Conservation (phyloP, 2,888 invertebrate genomes). For the Dugesia japonica region DNA sequence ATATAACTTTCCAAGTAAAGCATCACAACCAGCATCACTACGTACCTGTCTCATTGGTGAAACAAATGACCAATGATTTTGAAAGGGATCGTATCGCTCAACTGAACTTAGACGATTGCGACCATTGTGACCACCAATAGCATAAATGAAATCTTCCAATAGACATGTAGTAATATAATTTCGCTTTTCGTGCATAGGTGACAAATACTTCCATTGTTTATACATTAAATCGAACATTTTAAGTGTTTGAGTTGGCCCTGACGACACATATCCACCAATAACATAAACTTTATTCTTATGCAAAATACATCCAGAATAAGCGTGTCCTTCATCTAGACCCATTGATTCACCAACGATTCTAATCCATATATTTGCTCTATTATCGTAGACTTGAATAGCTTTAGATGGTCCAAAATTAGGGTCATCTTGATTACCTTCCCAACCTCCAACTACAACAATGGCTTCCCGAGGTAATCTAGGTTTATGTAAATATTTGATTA, state of each 20-base stretch:
- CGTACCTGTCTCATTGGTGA: conserved; percentile 28
- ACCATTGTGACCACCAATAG: conserved; percentile 39
- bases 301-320: conserved; percentile 34
- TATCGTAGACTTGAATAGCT: conserved; percentile 49
- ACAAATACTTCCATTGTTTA: conserved; percentile 45
- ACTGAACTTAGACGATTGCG: conserved; percentile 23
- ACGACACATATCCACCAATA: conserved; percentile 27
- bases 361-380: conserved; percentile 61
- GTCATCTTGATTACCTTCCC: conserved; percentile 54
- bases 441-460: conserved; percentile 67
- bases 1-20: conserved; percentile 20
- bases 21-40: conserved; percentile 28
- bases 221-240: conserved; percentile 22
- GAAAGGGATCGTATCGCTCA: conserved; percentile 26
- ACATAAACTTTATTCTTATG: conserved; percentile 23
- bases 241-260: conserved; percentile 24
- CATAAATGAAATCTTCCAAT: conserved; percentile 44
- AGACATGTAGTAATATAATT: conserved; percentile 56
- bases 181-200: conserved; percentile 49
- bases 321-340: conserved; percentile 38
- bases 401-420: conserved; percentile 49
- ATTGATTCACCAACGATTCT: conserved; percentile 54
- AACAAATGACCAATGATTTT: conserved; percentile 31
- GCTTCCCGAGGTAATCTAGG: conserved; percentile 67
- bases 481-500: background rate